phyloP scores from a whole-genome alignment of 2,888 invertebrate species.

The Sepioteuthis lessoniana region DNA sequence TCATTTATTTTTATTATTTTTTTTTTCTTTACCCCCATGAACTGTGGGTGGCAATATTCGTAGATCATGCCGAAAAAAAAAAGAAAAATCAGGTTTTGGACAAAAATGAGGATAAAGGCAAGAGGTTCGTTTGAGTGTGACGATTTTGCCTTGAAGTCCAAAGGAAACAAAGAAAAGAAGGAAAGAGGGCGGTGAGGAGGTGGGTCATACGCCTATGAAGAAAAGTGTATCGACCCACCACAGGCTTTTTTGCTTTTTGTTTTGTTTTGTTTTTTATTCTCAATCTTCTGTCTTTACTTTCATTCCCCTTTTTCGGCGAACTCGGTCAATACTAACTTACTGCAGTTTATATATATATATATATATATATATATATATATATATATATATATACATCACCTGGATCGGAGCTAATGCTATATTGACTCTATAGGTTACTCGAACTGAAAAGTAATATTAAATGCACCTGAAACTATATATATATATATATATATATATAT shows the following conservation, averaged over 20 bases:
- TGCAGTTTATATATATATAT: not conserved
- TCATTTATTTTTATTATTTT: not conserved
- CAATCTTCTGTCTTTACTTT: not conserved
- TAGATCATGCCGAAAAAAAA: not conserved
- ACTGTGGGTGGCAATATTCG: not conserved
- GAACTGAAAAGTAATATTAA: not conserved
- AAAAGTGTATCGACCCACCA: not conserved
- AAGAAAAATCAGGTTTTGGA: not conserved
- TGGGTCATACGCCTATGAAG: too few species aligned
- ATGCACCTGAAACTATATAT: too few species aligned
- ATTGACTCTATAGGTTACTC: not conserved
- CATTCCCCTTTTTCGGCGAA: not conserved
- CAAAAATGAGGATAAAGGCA: not conserved
- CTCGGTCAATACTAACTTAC: not conserved
- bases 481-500: too few species aligned
- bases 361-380: too few species aligned
- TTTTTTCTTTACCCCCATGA: not conserved
- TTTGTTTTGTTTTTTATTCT: not conserved
- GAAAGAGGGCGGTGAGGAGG: not conserved
- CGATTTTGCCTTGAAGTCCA: not conserved
- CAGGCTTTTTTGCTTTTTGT: not conserved
- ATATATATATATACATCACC: too few species aligned
- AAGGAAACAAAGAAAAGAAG: not conserved
- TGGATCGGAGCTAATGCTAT: not conserved
- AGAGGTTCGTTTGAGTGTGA: not conserved